phyloP scores from a whole-genome alignment of 2,797 vertebrate genomes.

The Eurystomus glaucurus region DNA sequence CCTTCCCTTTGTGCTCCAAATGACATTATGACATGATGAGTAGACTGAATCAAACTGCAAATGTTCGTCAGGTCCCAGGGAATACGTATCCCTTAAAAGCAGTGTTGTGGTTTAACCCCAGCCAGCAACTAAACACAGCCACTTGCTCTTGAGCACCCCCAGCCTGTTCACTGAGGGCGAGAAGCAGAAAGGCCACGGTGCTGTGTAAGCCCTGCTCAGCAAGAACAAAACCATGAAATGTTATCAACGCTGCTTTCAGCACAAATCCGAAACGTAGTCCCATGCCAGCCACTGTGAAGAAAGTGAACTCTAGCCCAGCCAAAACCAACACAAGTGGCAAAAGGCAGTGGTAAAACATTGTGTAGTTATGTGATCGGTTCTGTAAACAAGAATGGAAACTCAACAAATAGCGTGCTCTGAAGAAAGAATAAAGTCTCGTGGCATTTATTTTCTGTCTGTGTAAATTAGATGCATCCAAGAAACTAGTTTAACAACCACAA shows the following conservation, averaged over 20 bases:
- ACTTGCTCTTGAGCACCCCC: not conserved
- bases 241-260: not conserved
- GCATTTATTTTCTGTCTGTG: not conserved
- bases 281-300: not conserved
- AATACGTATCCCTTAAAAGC: not conserved
- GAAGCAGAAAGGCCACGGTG: not conserved
- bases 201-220: not conserved
- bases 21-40: not conserved
- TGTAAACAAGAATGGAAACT: not conserved
- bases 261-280: not conserved
- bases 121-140: not conserved
- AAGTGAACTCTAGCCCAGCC: not conserved
- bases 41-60: not conserved
- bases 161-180: not conserved
- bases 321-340: not conserved
- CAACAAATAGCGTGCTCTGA: not conserved
- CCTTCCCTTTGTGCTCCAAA: not conserved
- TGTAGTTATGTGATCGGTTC: not conserved
- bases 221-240: not conserved
- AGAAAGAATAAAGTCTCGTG: not conserved
- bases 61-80: not conserved
- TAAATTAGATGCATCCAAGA: not conserved
- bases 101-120: not conserved
- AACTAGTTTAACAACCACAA: not conserved
- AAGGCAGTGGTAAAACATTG: not conserved